These are phyloP conservation scores for Dasypus novemcinctus DNA, from an alignment of 2,113 vertebrate species.

Conservation along the genomic window DNA sequence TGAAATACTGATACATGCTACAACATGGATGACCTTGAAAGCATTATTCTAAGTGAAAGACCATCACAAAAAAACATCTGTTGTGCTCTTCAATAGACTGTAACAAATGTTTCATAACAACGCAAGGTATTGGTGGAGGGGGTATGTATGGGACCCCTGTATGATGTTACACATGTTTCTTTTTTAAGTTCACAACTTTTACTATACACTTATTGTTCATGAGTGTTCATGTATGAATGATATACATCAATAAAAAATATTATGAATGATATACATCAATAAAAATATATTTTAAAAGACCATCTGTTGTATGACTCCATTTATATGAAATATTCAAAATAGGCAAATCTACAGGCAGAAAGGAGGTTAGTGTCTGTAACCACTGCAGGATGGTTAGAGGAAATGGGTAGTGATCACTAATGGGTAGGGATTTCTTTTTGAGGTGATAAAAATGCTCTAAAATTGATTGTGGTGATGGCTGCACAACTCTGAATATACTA, in stretches of 20 bases:
- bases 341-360: background rate
- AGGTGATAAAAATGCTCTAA: background rate
- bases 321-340: background rate
- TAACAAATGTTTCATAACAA: too few species aligned
- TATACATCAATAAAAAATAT: too few species aligned
- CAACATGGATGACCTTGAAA: background rate
- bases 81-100: too few species aligned
- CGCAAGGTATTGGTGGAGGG: too few species aligned
- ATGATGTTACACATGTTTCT: too few species aligned
- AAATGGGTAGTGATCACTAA: background rate
- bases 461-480: background rate
- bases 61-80: background rate
- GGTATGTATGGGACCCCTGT: too few species aligned
- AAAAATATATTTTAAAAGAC: background rate
- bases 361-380: background rate
- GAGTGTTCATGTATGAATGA: too few species aligned
- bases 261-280: too few species aligned
- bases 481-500: background rate
- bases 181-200: too few species aligned
- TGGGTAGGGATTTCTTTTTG: background rate
- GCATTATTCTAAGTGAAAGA: background rate
- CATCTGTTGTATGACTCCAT: background rate
- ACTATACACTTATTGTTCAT: too few species aligned
- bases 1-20: background rate
- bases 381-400: too few species aligned